Evolutionary conservation across 1,140 invertebrate species (phyloP), one percentile per base, ranked within the genome.

Genomic region (Pentalonia nigronervosa): DNA sequence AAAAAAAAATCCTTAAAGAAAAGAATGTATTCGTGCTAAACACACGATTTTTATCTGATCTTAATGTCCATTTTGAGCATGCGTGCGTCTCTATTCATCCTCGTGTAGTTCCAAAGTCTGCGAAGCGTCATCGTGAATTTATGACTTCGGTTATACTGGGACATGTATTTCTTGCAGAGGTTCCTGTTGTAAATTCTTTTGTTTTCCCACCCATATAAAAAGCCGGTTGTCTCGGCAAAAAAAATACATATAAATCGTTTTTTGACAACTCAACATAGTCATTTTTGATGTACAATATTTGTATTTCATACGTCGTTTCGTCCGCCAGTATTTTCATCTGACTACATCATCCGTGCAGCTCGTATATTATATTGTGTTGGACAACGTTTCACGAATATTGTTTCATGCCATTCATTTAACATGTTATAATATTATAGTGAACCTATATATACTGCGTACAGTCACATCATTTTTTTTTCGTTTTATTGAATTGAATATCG

Each of bases 51-150:
- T 60, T 90, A 90, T 90, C 89, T 60, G 89, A 90, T 90, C 87
- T 53, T 48, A 0, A 89, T 36, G 87, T 53, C 48, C 48, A 53
- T 89, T 89, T 89, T 23, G 48, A 89, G 87, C 87, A 53, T 53
- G 87, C 87, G 89, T 67, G 89, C 89, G n/a, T 67, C 90, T 91
- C 53, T 91, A 91, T 91, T 76, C 90, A 30, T 45, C 90, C 90
- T 91, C 90, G 60, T 48, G 90, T 91, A 91, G 30, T n/a, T 91
- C 9, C 30, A 81, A 48, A 83, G 67, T 91, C 60, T 83, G 47
- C 53, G 34, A 67, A 91, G 41, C 45, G 67, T 83, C 90, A 81
- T 91, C 36, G 90, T 36, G 60, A 91, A 91, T 91, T 91, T 91
- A 91, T 81, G 90, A 48, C 90, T 91, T 34, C 56, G 56, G 56